phyloP scores from a whole-genome alignment of 2,113 vertebrate species.

The Romanogobio albipinnatus region DNA sequence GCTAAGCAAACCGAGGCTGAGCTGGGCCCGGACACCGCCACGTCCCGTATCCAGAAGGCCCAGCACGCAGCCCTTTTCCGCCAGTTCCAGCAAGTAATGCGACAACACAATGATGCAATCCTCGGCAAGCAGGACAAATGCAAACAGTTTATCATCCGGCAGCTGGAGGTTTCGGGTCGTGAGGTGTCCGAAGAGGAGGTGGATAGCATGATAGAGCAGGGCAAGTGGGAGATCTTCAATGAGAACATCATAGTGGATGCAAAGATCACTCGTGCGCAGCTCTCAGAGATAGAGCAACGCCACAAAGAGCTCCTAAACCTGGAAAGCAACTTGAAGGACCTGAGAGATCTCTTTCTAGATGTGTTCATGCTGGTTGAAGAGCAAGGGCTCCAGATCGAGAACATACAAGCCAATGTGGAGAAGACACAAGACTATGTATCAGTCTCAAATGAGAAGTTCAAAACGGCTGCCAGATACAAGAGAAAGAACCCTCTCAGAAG shows the following conservation, averaged over 20 bases:
- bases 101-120: slow-evolving; percentile 84
- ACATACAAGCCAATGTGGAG: slow-evolving; percentile 86
- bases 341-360: slow-evolving; percentile 89
- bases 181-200: slow-evolving; percentile 87
- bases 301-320: slow-evolving; percentile 90
- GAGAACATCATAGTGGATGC: slow-evolving; percentile 89
- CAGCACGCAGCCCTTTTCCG: slow-evolving; percentile 81
- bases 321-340: slow-evolving; percentile 90
- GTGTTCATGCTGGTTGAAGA: slow-evolving; percentile 89
- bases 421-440: slow-evolving; percentile 86
- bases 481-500: slow-evolving; percentile 85
- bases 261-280: slow-evolving; percentile 87
- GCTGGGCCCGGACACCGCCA: slow-evolving; percentile 73
- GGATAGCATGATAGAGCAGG: slow-evolving; percentile 88
- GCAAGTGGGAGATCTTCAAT: slow-evolving; percentile 95
- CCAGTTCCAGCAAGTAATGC: slow-evolving; percentile 85
- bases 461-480: slow-evolving; percentile 84
- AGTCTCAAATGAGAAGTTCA: slow-evolving; percentile 86
- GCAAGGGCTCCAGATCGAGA: slow-evolving; percentile 86
- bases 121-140: slow-evolving; percentile 89
- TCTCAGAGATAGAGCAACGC: slow-evolving; percentile 92
- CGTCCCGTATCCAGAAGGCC: slow-evolving; percentile 81
- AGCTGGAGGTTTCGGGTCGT: slow-evolving; percentile 89
- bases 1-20: slow-evolving; percentile 79
- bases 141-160: slow-evolving; percentile 88